A percentile compares a stretch with the other conserved stretches of the same genome.
Evolutionary conservation across 2,113 vertebrate genomes (phyloP).

Genomic region (Steatornis caripensis): DNA sequence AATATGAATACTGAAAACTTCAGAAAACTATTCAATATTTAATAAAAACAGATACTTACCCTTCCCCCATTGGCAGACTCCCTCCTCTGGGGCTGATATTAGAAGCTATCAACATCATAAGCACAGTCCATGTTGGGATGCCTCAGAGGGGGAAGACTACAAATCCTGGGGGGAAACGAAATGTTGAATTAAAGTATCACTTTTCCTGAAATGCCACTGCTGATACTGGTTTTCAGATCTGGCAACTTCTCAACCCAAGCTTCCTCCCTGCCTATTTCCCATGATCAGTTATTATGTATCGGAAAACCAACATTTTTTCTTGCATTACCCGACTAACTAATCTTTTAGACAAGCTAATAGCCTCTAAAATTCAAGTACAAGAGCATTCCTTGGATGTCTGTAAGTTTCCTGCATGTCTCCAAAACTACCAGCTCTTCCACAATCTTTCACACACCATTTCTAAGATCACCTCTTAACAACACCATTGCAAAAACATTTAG

Average conservation of each 20-base stretch:
- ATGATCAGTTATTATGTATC: not conserved
- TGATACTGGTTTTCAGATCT: not conserved
- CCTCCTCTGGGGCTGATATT: constrained; percentile 57
- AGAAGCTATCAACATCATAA: constrained; percentile 37
- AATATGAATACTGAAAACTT: constrained; percentile 68
- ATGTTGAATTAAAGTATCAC: constrained; percentile 24
- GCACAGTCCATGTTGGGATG: constrained; percentile 8
- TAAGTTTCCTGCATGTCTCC: not conserved
- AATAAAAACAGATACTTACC: constrained; percentile 66
- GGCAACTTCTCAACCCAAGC: not conserved
- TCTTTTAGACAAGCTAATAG: not conserved
- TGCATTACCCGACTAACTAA: not conserved
- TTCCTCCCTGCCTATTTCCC: not conserved
- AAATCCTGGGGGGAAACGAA: constrained; percentile 37
- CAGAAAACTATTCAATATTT: constrained; percentile 61
- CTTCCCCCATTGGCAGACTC: constrained; percentile 30
- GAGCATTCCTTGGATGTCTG: not conserved
- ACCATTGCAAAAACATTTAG: not conserved
- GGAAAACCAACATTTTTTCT: not conserved
- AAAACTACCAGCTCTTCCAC: not conserved
- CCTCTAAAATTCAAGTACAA: not conserved
- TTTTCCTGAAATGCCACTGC: not conserved
- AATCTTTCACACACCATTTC: not conserved
- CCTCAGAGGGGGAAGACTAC: constrained; percentile 58
- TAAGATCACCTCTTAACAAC: not conserved